Conservation (phyloP, 2,113 vertebrate genomes). For the Xiphophorus maculatus region DNA sequence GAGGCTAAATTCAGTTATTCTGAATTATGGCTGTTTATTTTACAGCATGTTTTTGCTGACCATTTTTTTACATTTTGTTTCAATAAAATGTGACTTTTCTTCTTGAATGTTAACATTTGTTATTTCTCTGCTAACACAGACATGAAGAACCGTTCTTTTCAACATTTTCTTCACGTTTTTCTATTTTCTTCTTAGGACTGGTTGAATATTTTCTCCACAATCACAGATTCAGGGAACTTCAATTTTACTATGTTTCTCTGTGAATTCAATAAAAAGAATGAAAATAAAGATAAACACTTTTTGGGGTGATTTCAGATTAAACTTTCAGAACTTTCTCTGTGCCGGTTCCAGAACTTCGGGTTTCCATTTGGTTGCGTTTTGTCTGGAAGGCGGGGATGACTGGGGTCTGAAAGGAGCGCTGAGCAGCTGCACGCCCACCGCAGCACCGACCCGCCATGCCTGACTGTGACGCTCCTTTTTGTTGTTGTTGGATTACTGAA, state of each 20-base stretch:
- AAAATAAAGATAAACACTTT: not conserved
- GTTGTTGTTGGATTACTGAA: slow-evolving; percentile 62
- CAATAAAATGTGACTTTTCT: slow-evolving; percentile 20
- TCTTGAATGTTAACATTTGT: not conserved
- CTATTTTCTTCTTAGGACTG: not conserved
- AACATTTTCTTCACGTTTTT: not conserved
- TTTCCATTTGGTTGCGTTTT: not conserved
- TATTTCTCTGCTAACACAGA: not conserved
- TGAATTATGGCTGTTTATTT: not conserved
- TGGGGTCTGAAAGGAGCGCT: slow-evolving; percentile 54
- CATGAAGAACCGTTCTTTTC: not conserved
- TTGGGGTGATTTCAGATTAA: not conserved
- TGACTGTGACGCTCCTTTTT: slow-evolving; percentile 48
- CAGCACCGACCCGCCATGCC: slow-evolving; percentile 20
- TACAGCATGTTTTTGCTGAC: slow-evolving; percentile 22
- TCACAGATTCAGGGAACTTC: not conserved
- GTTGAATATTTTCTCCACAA: not conserved
- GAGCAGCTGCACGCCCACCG: slow-evolving; percentile 43
- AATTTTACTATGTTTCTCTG: not conserved
- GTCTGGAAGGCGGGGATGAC: not conserved
- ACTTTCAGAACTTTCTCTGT: not conserved
- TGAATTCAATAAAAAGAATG: not conserved
- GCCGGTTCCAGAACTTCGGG: too few species aligned
- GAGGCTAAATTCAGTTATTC: not conserved
- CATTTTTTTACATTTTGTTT: slow-evolving; percentile 37